Conservation (phyloP, 1,140 invertebrate genomes). For the Ruditapes philippinarum region DNA sequence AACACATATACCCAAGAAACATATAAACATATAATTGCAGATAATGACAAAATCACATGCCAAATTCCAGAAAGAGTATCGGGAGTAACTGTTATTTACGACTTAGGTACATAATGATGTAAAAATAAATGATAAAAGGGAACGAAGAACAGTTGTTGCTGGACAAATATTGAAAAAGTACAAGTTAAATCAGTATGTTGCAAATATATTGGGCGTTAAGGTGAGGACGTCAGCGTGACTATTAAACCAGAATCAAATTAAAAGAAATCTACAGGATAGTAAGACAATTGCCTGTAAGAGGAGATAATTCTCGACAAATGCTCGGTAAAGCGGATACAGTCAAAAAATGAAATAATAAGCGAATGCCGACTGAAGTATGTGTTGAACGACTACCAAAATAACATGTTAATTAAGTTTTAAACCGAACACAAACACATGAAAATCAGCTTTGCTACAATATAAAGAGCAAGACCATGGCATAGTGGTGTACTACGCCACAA, state of each 20-base stretch:
- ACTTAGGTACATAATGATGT: background rate
- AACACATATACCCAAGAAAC: too few relatives aligned
- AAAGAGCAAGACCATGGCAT: slow-evolving; percentile 17
- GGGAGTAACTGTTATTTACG: background rate
- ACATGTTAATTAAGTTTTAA: slow-evolving; percentile 34
- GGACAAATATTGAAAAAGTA: slow-evolving; percentile 35
- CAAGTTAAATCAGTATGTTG: background rate
- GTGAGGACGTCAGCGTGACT: background rate
- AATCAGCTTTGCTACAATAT: slow-evolving; percentile 36
- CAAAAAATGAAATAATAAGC: background rate
- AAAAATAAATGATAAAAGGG: background rate
- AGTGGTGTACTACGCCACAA: slow-evolving; percentile 27
- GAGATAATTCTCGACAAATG: too few relatives aligned
- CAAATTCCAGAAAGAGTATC: slow-evolving; percentile 30
- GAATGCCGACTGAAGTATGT: slow-evolving; percentile 49
- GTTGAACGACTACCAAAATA: slow-evolving; percentile 31
- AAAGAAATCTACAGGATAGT: background rate
- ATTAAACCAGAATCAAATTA: too few relatives aligned
- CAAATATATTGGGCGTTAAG: background rate
- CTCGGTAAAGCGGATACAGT: too few relatives aligned
- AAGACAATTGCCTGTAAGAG: background rate
- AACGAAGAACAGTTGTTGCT: background rate
- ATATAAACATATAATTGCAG: too few relatives aligned
- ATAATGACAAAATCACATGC: slow-evolving; percentile 34
- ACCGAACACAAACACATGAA: slow-evolving; percentile 29